Evolutionary conservation across 1,140 invertebrate species (phyloP).

Genomic region (Drosophila setifemur): DNA sequence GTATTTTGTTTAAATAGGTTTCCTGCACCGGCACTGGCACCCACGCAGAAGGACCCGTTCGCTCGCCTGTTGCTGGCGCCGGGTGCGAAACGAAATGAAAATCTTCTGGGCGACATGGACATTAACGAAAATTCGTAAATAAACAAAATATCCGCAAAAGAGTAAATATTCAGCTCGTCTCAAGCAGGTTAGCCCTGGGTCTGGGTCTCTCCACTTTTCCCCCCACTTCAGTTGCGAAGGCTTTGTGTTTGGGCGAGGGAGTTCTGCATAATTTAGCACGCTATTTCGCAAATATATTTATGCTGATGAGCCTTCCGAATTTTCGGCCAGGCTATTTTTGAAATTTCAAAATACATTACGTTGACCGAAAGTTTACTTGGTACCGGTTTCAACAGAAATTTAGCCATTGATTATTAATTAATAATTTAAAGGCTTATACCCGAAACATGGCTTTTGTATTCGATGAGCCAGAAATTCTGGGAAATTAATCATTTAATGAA

Average conservation of each 20-base stretch:
- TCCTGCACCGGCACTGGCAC: conserved; percentile 39
- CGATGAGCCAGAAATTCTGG: neutral
- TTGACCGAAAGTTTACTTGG: no score
- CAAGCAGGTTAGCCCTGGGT: conserved; percentile 22
- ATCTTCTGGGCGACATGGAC: conserved; percentile 35
- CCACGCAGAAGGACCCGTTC: conserved; percentile 14
- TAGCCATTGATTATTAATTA: conserved; percentile 1
- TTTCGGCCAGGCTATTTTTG: conserved; percentile 4
- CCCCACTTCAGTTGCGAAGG: neutral
- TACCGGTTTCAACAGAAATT: neutral
- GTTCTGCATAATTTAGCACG: conserved; percentile 38
- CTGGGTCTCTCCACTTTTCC: neutral
- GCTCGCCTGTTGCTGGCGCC: conserved; percentile 7
- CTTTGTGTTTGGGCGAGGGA: conserved; percentile 15
- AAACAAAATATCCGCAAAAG: conserved; percentile 75
- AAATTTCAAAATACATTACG: neutral
- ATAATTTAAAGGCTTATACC: conserved; percentile 7
- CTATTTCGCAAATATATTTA: conserved; percentile 22
- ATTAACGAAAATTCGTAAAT: conserved; percentile 68
- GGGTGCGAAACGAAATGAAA: conserved; percentile 50
- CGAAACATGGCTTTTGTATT: neutral
- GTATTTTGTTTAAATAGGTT: conserved; percentile 80
- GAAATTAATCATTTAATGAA: neutral
- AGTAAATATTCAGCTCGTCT: conserved; percentile 65
- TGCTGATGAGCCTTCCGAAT: conserved; percentile 1